A percentile compares a stretch with the other conserved stretches of the same genome.
Conservation (phyloP, 1,140 invertebrate genomes). For the Bombus superbus region DNA sequence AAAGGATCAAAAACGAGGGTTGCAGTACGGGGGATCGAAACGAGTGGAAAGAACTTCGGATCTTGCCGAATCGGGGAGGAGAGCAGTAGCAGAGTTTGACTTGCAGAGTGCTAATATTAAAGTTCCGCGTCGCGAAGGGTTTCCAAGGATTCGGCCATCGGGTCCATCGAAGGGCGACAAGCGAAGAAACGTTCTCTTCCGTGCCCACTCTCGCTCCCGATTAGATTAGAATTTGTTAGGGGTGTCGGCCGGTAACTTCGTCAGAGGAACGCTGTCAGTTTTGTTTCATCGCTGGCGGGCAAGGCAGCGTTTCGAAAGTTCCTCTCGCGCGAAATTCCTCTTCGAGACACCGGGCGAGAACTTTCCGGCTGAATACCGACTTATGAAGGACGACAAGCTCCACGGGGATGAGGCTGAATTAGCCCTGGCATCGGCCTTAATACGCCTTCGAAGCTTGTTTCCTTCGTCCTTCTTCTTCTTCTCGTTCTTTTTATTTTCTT, state of each 20-base stretch:
- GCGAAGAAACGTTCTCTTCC: not conserved
- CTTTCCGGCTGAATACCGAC: slow-evolving; percentile 57
- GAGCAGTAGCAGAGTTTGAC: slow-evolving; percentile 60
- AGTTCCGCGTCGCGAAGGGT: slow-evolving; percentile 51
- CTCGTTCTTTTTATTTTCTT: not conserved
- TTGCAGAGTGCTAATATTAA: slow-evolving; percentile 75
- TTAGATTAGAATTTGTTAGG: slow-evolving; percentile 74
- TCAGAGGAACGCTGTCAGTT: slow-evolving; percentile 65
- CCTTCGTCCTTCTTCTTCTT: slow-evolving; percentile 17
- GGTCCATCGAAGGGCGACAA: slow-evolving; percentile 11
- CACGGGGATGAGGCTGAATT: slow-evolving; percentile 22
- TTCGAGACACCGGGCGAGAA: slow-evolving; percentile 43
- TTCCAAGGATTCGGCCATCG: not conserved
- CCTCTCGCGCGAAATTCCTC: slow-evolving; percentile 57
- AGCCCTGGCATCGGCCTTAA: slow-evolving; percentile 19
- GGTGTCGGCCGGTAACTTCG: slow-evolving; percentile 63
- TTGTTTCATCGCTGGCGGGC: slow-evolving; percentile 66
- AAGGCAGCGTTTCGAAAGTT: slow-evolving; percentile 61
- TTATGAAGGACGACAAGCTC: slow-evolving; percentile 36
- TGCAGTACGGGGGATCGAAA: slow-evolving; percentile 17
- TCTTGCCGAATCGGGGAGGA: slow-evolving; percentile 27
- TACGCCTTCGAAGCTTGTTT: slow-evolving; percentile 21
- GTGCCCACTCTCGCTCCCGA: slow-evolving; percentile 26
- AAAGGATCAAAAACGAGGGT: not conserved
- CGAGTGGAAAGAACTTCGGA: slow-evolving; percentile 66